Evolutionary conservation across 35 echinoderm and acorn worm genomes (phyloP).

Genomic region (Nesometra sesokonis): DNA sequence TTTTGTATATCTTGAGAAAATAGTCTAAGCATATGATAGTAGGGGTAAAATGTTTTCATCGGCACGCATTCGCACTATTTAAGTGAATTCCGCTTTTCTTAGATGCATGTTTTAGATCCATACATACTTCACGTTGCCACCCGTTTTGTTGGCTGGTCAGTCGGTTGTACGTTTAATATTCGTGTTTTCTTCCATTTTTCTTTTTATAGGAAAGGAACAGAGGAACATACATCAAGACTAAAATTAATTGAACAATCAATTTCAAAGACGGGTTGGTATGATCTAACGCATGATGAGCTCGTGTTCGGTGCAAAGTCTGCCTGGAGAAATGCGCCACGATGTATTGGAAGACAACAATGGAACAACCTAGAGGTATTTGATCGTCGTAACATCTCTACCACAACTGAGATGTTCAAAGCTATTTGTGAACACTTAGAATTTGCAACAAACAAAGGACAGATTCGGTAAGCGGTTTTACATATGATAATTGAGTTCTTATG

Average conservation of each 20-base stretch:
- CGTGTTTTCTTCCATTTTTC: no score
- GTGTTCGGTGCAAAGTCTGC: neutral
- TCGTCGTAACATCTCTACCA: neutral
- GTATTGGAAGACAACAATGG: neutral
- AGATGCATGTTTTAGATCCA: no score
- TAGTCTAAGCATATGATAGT: no score
- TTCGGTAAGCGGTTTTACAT: neutral
- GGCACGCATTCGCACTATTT: no score
- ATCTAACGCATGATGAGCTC: neutral
- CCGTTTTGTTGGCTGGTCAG: no score
- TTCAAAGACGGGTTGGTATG: neutral
- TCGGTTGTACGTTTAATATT: no score
- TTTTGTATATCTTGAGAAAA: no score
- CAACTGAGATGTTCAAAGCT: neutral
- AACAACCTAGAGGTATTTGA: neutral
- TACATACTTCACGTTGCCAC: no score
- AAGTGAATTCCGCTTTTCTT: no score
- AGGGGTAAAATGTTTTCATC: no score
- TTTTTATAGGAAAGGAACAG: neutral
- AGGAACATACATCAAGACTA: neutral
- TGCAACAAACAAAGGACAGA: slow-evolving; percentile 1
- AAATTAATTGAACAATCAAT: neutral
- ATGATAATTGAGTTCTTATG: no score
- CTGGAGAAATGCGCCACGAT: neutral
- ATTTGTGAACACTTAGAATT: neutral